Percentiles rank a stretch among this genome's conserved stretches.
phyloP scores from a whole-genome alignment of 2,113 vertebrate species.

The Cinclus cinclus region DNA sequence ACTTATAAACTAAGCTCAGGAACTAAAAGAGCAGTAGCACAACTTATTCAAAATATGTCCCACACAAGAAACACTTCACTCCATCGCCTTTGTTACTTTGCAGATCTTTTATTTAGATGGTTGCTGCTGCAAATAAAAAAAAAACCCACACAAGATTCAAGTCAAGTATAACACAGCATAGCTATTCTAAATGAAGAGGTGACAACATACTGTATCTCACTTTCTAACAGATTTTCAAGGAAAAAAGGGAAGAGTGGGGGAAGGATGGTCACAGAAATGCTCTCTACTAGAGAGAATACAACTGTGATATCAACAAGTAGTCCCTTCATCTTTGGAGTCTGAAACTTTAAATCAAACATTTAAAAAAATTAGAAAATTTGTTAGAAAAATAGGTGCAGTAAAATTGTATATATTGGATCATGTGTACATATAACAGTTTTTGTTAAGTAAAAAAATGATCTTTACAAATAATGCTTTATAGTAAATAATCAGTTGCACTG shows the following conservation, averaged over 20 bases:
- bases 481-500: constrained; percentile 16
- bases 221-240: constrained; percentile 21
- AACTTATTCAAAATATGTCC: neutral
- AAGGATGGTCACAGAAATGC: constrained; percentile 29
- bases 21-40: neutral
- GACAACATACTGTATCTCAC: neutral
- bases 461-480: constrained; percentile 54
- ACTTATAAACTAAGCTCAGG: neutral
- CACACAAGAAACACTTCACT: neutral
- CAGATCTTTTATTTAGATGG: constrained; percentile 64
- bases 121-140: constrained; percentile 40
- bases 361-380: constrained; percentile 58
- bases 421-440: neutral
- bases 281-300: constrained; percentile 50
- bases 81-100: neutral
- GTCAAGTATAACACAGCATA: constrained; percentile 27
- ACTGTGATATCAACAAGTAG: constrained; percentile 29
- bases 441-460: constrained; percentile 65
- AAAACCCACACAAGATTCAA: constrained; percentile 23
- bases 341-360: constrained; percentile 37
- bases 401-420: constrained; percentile 44
- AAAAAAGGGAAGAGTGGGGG: neutral
- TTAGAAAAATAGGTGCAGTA: constrained; percentile 67
- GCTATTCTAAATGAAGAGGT: neutral
- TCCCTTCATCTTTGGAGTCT: constrained; percentile 63